phyloP scores from a whole-genome alignment of 2,888 invertebrate genomes.

The Drosophila leonis region DNA sequence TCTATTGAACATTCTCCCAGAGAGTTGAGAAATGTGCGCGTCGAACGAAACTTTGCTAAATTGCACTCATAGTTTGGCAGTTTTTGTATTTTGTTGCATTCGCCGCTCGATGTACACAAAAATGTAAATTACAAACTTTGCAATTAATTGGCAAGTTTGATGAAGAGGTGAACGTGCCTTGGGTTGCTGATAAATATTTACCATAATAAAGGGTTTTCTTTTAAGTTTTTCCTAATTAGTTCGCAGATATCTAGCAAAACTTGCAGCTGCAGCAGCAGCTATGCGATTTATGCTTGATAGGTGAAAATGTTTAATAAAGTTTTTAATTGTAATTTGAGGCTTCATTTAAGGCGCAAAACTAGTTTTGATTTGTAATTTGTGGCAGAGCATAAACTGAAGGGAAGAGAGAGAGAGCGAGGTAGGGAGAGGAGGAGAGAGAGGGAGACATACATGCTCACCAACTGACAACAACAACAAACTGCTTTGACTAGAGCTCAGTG shows the following conservation, averaged over 20 bases:
- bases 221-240: slow-evolving; percentile 15
- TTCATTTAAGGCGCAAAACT: slow-evolving; percentile 9
- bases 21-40: slow-evolving; percentile 41
- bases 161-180: background rate
- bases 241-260: slow-evolving; percentile 11
- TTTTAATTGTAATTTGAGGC: slow-evolving; percentile 9
- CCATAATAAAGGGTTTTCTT: slow-evolving; percentile 9
- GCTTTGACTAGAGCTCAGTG: slow-evolving; percentile 21
- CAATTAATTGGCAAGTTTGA: slow-evolving; percentile 55
- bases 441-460: background rate
- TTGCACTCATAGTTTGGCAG: slow-evolving; percentile 54
- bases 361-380: slow-evolving; percentile 38
- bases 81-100: slow-evolving; percentile 29
- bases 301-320: slow-evolving; percentile 7
- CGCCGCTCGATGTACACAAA: slow-evolving; percentile 41
- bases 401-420: background rate
- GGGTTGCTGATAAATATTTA: slow-evolving; percentile 26
- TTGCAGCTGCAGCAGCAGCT: background rate
- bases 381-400: slow-evolving; percentile 9
- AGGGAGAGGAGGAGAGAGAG: background rate
- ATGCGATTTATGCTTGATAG: background rate
- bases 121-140: slow-evolving; percentile 59
- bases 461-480: slow-evolving; percentile 14
- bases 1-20: slow-evolving; percentile 21
- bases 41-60: slow-evolving; percentile 44